Base-by-base conservation (phyloP, 1,140 invertebrate species). In the Archivesica marissinica region DNA sequence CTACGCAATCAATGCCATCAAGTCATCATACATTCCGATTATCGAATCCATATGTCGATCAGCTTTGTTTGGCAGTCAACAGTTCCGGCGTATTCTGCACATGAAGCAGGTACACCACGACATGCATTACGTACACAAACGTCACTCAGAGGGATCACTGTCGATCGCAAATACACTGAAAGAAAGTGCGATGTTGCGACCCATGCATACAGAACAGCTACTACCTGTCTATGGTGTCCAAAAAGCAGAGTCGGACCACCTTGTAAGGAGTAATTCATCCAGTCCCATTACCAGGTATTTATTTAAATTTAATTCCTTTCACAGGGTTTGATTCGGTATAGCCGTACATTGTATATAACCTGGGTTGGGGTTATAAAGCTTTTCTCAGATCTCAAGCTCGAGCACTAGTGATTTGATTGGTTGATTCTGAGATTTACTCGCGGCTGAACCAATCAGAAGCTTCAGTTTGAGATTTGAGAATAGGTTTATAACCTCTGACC, bases 1-100 rank as follows among this genome's bases (percentile, higher is more conserved):
- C 82, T 92, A 91, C 64, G 91, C 91, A 52, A 92, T 90, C 81
- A 89, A 91, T 80, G 89, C 91, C 15, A 92, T 92, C 15, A 89
- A 89, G 33, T 85, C 89, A 35, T 87, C 90, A 0, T 92, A 90
- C 84, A 89, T 92, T 75, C 91, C 90, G 9, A 72, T 91, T 2
- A 89, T 92, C 13, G 90, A 92, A 33, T 86, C 81, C n/a, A 86
- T 91, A 23, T 92, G 91, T 72, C 86, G 86, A 9, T 88, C 89
- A 44, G 90, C 89, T 0, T 15, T 87, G 56, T 74, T 72, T 64
- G 66, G 66, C 15, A 86, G 78, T 59, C 80, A 85, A 70, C 72
- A 75, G 47, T 64, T 78, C 56, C 56, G 47, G 38, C 52, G 39
- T 15, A 84, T 70, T 23, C 41, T 56, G 15, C 56, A 75, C 1